phyloP scores from a whole-genome alignment of 2,888 invertebrate species.

The Chirona hameri region DNA sequence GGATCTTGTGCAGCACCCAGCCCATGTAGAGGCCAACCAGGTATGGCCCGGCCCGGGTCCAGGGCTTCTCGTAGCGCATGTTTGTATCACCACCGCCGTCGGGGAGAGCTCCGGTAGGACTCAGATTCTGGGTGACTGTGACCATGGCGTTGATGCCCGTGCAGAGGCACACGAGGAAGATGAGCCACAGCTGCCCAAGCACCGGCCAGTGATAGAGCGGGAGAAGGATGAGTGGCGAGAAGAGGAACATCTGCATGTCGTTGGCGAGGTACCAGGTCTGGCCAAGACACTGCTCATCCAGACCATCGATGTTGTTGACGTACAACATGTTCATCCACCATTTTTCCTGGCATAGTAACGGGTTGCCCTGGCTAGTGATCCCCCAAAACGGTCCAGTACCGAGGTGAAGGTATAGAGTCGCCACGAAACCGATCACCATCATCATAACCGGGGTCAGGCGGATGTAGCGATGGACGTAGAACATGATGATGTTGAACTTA shows the following conservation, averaged over 20 bases:
- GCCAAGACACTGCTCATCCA: not conserved
- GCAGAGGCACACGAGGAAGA: not conserved
- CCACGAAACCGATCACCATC: not conserved
- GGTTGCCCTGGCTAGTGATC: not conserved
- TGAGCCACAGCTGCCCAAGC: not conserved
- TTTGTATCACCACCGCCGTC: not conserved
- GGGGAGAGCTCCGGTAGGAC: not conserved
- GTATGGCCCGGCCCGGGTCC: not conserved
- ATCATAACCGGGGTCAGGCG: not conserved
- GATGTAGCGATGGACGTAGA: constrained; percentile 4
- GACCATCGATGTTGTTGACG: not conserved
- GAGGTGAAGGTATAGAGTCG: not conserved
- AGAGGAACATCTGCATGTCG: not conserved
- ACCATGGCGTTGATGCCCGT: not conserved
- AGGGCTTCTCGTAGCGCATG: not conserved
- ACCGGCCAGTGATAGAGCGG: not conserved
- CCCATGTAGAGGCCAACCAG: not conserved
- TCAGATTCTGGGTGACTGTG: not conserved
- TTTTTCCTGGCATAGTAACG: not conserved
- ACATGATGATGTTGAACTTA: not conserved
- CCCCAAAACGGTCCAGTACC: not conserved
- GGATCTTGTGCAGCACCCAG: not conserved
- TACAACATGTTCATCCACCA: not conserved
- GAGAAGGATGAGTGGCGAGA: not conserved
- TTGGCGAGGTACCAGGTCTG: not conserved